phyloP scores from a whole-genome alignment of 2,113 vertebrate genomes.

The Tragulus kanchil region DNA sequence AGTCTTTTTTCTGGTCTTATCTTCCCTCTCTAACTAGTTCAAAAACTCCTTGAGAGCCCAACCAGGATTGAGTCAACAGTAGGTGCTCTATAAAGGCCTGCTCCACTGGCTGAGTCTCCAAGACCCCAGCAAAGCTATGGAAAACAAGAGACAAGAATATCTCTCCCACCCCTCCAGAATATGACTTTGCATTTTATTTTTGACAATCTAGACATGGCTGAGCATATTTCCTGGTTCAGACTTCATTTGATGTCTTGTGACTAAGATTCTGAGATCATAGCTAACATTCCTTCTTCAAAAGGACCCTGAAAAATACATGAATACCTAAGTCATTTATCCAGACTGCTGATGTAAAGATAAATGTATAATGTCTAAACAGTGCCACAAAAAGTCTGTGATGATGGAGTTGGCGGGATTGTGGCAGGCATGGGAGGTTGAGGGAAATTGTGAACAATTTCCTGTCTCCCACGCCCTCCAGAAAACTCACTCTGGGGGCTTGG shows the following conservation, averaged over 20 bases:
- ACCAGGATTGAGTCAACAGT: not conserved
- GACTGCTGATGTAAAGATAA: not conserved
- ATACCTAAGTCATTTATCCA: not conserved
- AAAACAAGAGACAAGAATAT: not conserved
- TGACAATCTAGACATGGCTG: not conserved
- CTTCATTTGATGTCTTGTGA: not conserved
- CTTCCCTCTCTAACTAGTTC: not conserved
- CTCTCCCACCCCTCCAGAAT: not conserved
- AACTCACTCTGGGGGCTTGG: not conserved
- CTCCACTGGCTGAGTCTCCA: not conserved
- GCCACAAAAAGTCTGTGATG: not conserved
- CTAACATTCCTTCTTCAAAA: not conserved
- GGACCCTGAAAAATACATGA: not conserved
- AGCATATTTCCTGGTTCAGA: not conserved
- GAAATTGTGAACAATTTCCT: not conserved
- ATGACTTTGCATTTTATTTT: not conserved
- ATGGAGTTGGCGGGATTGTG: not conserved
- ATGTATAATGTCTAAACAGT: not conserved
- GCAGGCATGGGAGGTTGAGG: not conserved
- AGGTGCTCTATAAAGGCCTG: not conserved
- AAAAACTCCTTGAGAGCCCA: not conserved
- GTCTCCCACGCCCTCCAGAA: not conserved
- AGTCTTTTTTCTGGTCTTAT: not conserved
- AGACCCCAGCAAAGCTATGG: not conserved
- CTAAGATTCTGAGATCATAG: constrained; percentile 26